Percentiles rank a stretch among this genome's conserved stretches.
Evolutionary conservation across 2,113 vertebrate species (phyloP).

Genomic region (Bujurquina vittata): DNA sequence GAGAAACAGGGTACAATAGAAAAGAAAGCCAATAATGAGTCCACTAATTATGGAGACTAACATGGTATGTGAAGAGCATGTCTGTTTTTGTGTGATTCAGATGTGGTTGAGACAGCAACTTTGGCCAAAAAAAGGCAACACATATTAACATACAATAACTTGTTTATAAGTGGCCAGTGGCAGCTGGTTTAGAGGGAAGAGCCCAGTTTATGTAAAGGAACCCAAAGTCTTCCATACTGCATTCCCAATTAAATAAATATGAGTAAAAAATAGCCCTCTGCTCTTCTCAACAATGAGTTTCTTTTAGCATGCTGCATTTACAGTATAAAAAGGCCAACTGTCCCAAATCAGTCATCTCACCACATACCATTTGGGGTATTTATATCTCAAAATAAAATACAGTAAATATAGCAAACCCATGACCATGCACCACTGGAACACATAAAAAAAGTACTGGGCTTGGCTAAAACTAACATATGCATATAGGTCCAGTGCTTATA

Average conservation of each 20-base stretch:
- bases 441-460: background rate
- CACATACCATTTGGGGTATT: conserved; percentile 18
- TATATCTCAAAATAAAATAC: conserved; percentile 3
- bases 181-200: conserved; percentile 57
- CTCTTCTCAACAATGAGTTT: conserved; percentile 20
- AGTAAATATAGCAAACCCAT: conserved; percentile 28
- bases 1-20: conserved; percentile 9
- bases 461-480: background rate
- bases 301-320: conserved; percentile 49
- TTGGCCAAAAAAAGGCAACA: conserved; percentile 33
- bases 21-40: background rate
- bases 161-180: conserved; percentile 19
- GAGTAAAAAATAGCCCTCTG: conserved; percentile 29
- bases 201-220: conserved; percentile 51
- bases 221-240: conserved; percentile 54
- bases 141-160: conserved; percentile 44
- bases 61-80: background rate
- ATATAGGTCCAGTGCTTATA: background rate
- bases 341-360: conserved; percentile 36
- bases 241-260: conserved; percentile 49
- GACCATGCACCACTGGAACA: background rate
- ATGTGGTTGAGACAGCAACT: conserved; percentile 29
- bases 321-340: conserved; percentile 31
- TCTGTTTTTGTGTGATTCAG: conserved; percentile 19
- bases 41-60: background rate